Evolutionary conservation across 1,140 invertebrate genomes (phyloP).

Genomic region (Drosophila suzukii): DNA sequence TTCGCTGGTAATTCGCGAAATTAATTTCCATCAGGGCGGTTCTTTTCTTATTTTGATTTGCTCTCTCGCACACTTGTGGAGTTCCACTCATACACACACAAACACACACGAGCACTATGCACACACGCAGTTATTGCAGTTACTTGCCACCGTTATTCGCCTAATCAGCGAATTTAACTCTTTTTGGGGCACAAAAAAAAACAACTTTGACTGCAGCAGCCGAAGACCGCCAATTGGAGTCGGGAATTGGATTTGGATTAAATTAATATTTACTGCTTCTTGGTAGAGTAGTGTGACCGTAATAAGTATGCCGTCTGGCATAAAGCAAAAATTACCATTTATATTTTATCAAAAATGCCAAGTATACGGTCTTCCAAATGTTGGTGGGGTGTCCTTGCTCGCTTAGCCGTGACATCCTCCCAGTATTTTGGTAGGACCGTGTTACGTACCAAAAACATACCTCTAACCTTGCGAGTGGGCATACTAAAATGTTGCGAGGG

Average conservation of each 20-base stretch:
- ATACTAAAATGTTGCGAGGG: too few species aligned
- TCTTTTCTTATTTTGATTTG: constrained; percentile 76
- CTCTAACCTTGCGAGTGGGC: too few species aligned
- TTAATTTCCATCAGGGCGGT: constrained; percentile 71
- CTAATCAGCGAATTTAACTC: constrained; percentile 5
- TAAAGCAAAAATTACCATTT: too few species aligned
- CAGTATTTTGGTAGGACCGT: too few species aligned
- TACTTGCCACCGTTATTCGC: constrained; percentile 13
- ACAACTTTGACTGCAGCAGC: neutral
- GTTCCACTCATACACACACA: constrained; percentile 38
- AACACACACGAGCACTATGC: constrained; percentile 7
- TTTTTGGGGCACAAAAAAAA: constrained; percentile 18
- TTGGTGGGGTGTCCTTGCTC: too few species aligned
- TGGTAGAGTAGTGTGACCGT: too few species aligned
- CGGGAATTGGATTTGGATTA: constrained; percentile 15
- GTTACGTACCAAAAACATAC: too few species aligned
- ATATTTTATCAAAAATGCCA: too few species aligned
- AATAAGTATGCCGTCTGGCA: too few species aligned
- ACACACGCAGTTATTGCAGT: constrained; percentile 10
- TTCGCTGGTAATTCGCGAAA: constrained; percentile 51
- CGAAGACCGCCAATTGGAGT: constrained; percentile 23
- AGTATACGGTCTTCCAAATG: too few species aligned
- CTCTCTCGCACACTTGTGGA: constrained; percentile 76
- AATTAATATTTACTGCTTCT: constrained; percentile 22
- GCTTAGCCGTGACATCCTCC: too few species aligned